These are phyloP conservation scores for Ellobium chinense DNA, from an alignment of 2,888 invertebrate species.

Conservation along the genomic window DNA sequence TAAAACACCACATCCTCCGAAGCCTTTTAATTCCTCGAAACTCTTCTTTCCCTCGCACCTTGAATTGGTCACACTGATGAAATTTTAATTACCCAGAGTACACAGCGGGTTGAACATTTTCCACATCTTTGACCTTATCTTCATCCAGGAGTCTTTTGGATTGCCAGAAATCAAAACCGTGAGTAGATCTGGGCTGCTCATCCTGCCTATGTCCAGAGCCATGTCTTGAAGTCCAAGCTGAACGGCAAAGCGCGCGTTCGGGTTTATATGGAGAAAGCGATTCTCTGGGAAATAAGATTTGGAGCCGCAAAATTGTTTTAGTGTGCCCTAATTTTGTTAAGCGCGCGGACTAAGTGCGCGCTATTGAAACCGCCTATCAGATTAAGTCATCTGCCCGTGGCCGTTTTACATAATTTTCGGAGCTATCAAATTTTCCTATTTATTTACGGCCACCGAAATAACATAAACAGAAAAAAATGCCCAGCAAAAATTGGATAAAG, in stretches of 20 bases:
- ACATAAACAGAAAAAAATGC: conserved; percentile 12
- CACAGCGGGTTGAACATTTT: no score
- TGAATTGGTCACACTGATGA: no score
- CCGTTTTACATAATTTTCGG: conserved; percentile 44
- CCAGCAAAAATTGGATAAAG: background rate
- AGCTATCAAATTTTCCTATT: conserved; percentile 43
- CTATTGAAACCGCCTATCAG: conserved; percentile 42
- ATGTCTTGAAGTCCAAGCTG: background rate
- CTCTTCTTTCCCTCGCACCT: no score
- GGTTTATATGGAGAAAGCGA: conserved; percentile 70
- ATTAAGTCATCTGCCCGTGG: conserved; percentile 38
- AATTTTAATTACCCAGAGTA: no score
- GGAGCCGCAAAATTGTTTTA: conserved; percentile 76
- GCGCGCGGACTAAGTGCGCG: conserved; percentile 66
- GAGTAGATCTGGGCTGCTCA: background rate
- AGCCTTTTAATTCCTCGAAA: no score
- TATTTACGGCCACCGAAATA: conserved; percentile 39
- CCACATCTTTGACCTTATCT: no score
- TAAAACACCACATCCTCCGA: no score
- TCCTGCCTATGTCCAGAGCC: no score
- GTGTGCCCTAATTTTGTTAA: conserved; percentile 73
- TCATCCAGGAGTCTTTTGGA: no score
- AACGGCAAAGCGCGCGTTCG: conserved; percentile 49
- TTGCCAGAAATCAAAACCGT: background rate
- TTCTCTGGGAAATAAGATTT: conserved; percentile 74